Conservation (phyloP, 2,888 invertebrate genomes). For the Drosophila meridionalis region DNA sequence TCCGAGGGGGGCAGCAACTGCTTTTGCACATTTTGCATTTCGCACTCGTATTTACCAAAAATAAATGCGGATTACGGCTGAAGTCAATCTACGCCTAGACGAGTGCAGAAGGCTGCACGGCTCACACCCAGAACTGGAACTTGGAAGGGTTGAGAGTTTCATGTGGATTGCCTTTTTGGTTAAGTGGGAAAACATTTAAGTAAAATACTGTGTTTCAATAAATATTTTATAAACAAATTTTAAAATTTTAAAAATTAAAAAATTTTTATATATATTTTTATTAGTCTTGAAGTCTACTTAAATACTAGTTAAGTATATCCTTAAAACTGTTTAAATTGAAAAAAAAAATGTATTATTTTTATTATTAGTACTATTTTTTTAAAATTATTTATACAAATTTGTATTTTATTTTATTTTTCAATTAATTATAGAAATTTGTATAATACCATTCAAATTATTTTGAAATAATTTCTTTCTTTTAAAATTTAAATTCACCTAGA, state of each 20-base stretch:
- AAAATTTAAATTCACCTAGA: too few relatives aligned
- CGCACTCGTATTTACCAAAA: conserved; percentile 67
- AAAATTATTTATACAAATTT: too few relatives aligned
- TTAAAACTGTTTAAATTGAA: too few relatives aligned
- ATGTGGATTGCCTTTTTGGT: not conserved
- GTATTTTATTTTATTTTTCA: too few relatives aligned
- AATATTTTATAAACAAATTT: not conserved
- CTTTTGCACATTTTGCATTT: conserved; percentile 45
- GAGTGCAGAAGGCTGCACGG: not conserved
- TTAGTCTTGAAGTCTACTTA: too few relatives aligned
- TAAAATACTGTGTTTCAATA: not conserved
- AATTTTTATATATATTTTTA: too few relatives aligned
- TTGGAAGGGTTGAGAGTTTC: not conserved
- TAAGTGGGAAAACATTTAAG: not conserved
- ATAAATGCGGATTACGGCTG: conserved; percentile 62
- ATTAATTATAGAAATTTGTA: too few relatives aligned
- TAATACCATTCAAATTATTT: too few relatives aligned
- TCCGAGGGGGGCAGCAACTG: conserved; percentile 44
- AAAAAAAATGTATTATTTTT: too few relatives aligned
- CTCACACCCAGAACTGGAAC: not conserved
- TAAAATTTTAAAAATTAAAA: not conserved
- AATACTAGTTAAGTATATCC: too few relatives aligned
- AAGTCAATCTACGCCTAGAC: conserved; percentile 67
- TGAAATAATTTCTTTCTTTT: too few relatives aligned
- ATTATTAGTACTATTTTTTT: too few relatives aligned